Evolutionary conservation across 2,888 invertebrate species (phyloP).

Genomic region (Ophioninae sp.): DNA sequence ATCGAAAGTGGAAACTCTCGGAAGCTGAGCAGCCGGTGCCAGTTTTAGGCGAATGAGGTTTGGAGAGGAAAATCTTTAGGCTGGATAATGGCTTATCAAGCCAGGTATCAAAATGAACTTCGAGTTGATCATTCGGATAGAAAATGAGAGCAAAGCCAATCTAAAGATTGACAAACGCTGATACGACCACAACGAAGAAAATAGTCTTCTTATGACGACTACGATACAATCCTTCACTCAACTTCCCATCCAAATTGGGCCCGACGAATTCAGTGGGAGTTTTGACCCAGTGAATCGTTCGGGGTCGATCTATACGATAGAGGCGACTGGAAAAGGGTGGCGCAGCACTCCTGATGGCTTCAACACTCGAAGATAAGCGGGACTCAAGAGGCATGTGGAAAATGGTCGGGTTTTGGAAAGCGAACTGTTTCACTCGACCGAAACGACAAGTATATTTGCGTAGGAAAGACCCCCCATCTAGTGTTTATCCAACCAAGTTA

Average conservation of each 20-base stretch:
- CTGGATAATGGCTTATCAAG: not conserved
- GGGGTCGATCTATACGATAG: conserved; percentile 14
- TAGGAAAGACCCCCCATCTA: conserved; percentile 47
- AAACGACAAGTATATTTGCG: conserved; percentile 60
- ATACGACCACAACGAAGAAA: not conserved
- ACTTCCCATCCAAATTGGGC: not conserved
- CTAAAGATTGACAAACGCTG: not conserved
- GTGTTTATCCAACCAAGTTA: conserved; percentile 60
- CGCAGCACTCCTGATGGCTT: not conserved
- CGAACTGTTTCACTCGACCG: conserved; percentile 15
- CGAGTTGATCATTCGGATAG: not conserved
- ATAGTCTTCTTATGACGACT: not conserved
- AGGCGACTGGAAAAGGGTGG: not conserved
- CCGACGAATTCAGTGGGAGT: conserved; percentile 1
- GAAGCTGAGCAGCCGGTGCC: not conserved
- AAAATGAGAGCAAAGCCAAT: not conserved
- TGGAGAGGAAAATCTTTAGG: not conserved
- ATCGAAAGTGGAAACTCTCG: not conserved
- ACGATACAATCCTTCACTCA: not conserved
- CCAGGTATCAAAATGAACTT: not conserved
- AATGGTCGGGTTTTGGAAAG: conserved; percentile 4
- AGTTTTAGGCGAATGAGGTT: not conserved
- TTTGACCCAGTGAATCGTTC: conserved; percentile 1
- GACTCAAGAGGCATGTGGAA: not conserved
- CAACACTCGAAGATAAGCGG: not conserved